Evolutionary conservation across 2,113 vertebrate genomes (phyloP).

Genomic region (Pelodiscus sinensis): DNA sequence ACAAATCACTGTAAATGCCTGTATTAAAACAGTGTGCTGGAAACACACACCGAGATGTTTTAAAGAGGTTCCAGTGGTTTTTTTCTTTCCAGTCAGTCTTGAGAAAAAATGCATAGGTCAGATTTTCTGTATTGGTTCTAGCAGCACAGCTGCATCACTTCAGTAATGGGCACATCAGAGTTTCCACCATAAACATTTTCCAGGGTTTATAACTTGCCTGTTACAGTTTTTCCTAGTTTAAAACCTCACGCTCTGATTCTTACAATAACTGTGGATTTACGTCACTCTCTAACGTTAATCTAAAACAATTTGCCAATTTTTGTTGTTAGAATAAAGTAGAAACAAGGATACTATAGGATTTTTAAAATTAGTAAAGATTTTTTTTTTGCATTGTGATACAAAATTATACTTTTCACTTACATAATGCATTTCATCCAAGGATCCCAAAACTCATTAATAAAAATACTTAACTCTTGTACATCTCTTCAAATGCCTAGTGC

Average conservation of each 20-base stretch:
- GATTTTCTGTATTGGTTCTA: not conserved
- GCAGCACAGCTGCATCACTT: not conserved
- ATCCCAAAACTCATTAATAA: too few relatives aligned
- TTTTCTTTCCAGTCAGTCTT: not conserved
- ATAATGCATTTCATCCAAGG: not conserved
- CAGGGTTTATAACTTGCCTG: not conserved
- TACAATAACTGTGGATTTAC: not conserved
- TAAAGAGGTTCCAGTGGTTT: not conserved
- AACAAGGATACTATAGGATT: not conserved
- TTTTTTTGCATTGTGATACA: not conserved
- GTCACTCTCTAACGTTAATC: not conserved
- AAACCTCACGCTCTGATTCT: not conserved
- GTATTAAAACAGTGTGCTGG: accelerated
- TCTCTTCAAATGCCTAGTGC: not conserved
- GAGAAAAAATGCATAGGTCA: not conserved
- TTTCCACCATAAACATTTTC: not conserved
- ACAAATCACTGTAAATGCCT: not conserved
- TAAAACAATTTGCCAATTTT: not conserved
- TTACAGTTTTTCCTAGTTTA: not conserved
- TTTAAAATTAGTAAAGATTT: not conserved
- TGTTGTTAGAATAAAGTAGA: not conserved
- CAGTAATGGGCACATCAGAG: not conserved
- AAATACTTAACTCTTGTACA: not conserved
- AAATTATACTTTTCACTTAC: not conserved
- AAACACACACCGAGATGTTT: not conserved